Evolutionary conservation across 2,113 vertebrate genomes (phyloP), one percentile per base, ranked within the genome.

Genomic region (Cephalopholis sonnerati): DNA sequence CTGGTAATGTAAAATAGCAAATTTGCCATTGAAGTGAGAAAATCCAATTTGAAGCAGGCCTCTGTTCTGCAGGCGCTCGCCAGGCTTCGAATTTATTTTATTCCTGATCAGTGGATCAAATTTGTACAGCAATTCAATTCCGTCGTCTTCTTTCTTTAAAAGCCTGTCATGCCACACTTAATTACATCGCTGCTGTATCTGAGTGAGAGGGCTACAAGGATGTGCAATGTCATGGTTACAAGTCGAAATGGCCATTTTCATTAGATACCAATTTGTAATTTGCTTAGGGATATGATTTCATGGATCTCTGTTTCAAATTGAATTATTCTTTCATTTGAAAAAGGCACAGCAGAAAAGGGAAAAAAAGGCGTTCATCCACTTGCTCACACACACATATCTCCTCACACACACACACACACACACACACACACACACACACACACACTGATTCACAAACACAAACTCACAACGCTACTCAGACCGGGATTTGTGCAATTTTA

Each of bases 231-330:
- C 87, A 91, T 84, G 91, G 85, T 83, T 91, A 88, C 92, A 82
- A 91, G 93, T 86, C 27, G 36, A 90, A 92, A 91, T 89, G 89
- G 81, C 82, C 88, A 79, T 89, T 94, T 90, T 91, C 90, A 94
- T 94, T 92, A 93, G 90, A 79, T 88, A 84, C 87, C 91, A 91
- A 92, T 92, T 94, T 91, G 92, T 90, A 88, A 93, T 91, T 90
- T 89, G 91, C 88, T 91, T 87, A 77, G 81, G 90, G 88, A 87
- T 87, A 84, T 84, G 80, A 93, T 93, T 92, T 92, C 89, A 93
- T 82, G 91, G 84, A 90, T 87, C 84, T 89, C 78, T 87, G 89
- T 94, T 90, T 93, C 83, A 90, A 91, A 94, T 92, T 90, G 85
- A 93, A 92, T 92, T 83, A 85, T 89, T 90, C 81, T 83, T 87